Conservation (phyloP, 2,888 invertebrate genomes). For the Coelogynopora nodosa region DNA sequence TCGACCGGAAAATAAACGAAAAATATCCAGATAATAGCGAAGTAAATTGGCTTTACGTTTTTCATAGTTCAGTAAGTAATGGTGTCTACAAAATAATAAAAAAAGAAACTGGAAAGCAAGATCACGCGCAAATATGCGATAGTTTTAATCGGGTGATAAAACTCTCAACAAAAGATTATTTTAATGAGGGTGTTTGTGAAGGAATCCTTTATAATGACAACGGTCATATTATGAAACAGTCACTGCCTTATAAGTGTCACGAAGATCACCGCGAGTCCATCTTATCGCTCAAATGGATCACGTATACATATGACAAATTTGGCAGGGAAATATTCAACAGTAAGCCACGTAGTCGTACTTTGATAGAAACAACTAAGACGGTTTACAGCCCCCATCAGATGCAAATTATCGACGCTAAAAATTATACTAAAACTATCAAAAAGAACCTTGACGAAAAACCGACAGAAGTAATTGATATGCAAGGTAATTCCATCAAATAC, state of each 20-base stretch:
- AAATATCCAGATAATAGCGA: conserved; percentile 30
- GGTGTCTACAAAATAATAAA: conserved; percentile 41
- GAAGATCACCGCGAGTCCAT: background rate
- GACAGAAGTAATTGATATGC: conserved; percentile 37
- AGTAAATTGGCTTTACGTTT: conserved; percentile 36
- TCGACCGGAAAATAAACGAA: conserved; percentile 37
- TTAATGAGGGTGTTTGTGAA: conserved; percentile 34
- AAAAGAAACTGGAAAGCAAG: conserved; percentile 32
- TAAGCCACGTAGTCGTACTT: conserved; percentile 8
- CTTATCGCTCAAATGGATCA: background rate
- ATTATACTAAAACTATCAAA: conserved; percentile 14
- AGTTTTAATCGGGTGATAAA: conserved; percentile 31
- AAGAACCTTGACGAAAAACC: conserved; percentile 33
- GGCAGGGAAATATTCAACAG: conserved; percentile 37
- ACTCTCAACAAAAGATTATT: conserved; percentile 41
- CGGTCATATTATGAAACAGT: conserved; percentile 41
- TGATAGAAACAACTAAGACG: background rate
- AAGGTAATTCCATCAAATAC: conserved; percentile 26
- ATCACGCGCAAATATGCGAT: conserved; percentile 2
- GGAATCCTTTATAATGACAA: conserved; percentile 30
- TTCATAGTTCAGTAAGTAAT: conserved; percentile 9
- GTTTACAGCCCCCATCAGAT: background rate
- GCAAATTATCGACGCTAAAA: background rate
- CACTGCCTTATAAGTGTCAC: conserved; percentile 39
- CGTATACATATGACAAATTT: conserved; percentile 40